Conservation (phyloP, 2,113 vertebrate genomes). For the Dendrocopos noguchii region DNA sequence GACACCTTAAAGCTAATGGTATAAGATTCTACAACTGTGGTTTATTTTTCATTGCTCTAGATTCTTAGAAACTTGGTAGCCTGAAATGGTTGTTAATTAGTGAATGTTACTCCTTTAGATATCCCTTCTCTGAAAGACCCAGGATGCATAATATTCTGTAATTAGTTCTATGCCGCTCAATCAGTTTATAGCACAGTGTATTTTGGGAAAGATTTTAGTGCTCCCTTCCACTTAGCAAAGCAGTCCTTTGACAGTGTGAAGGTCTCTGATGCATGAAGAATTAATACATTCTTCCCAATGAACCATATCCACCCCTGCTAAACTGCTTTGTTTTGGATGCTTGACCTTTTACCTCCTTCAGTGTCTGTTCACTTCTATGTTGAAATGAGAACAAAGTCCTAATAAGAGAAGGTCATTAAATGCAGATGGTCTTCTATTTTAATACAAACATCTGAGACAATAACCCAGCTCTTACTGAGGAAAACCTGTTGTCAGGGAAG, state of each 20-base stretch:
- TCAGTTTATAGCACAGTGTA: neutral
- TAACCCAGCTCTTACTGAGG: neutral
- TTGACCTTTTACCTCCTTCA: neutral
- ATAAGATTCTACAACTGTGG: too few species aligned
- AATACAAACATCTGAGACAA: slow-evolving; percentile 6
- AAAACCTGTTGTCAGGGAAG: neutral
- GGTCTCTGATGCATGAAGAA: slow-evolving; percentile 31
- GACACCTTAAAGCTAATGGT: neutral
- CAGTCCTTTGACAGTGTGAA: neutral
- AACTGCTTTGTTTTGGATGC: neutral
- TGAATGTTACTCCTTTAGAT: neutral
- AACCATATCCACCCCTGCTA: neutral
- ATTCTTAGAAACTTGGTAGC: neutral
- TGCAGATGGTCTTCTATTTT: slow-evolving; percentile 32
- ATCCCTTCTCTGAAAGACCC: neutral
- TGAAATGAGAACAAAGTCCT: neutral
- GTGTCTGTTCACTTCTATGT: neutral
- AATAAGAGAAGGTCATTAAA: slow-evolving; percentile 14
- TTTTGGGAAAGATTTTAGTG: neutral
- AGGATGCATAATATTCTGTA: neutral
- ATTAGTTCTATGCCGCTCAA: slow-evolving; percentile 33
- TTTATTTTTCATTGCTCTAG: neutral
- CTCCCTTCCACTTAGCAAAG: neutral
- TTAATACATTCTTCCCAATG: neutral
- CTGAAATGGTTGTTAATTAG: neutral